A percentile compares a stretch with the other conserved stretches of the same genome.
Evolutionary conservation across 2,888 invertebrate genomes (phyloP).

Genomic region (Alitta virens): DNA sequence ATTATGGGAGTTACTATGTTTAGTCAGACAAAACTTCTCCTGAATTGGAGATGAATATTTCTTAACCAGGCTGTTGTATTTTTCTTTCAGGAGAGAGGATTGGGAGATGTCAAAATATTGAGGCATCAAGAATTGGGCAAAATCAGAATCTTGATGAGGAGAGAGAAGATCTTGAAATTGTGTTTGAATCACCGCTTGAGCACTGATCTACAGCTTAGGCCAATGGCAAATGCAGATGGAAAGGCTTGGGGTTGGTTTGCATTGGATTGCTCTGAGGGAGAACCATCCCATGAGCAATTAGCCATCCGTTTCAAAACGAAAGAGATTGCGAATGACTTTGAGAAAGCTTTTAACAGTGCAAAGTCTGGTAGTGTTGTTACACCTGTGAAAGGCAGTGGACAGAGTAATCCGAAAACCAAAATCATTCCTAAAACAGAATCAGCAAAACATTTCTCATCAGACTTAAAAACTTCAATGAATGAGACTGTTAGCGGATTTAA

Average conservation of each 20-base stretch:
- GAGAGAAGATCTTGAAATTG: constrained; percentile 85
- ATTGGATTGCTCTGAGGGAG: constrained; percentile 79
- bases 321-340: constrained; percentile 73
- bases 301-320: constrained; percentile 77
- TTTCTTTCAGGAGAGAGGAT: constrained; percentile 86
- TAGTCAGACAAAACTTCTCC: no score
- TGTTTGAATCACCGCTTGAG: constrained; percentile 87
- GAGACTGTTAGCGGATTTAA: background rate
- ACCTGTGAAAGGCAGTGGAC: no score
- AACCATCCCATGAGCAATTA: constrained; percentile 69
- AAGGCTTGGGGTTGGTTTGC: constrained; percentile 63
- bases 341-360: constrained; percentile 70
- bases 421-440: no score
- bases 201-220: constrained; percentile 72
- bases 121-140: constrained; percentile 53
- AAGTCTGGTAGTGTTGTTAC: no score
- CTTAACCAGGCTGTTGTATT: no score
- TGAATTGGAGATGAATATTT: no score
- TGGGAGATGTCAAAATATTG: constrained; percentile 81
- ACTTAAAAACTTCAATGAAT: no score
- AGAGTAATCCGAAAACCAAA: no score
- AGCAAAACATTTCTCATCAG: no score
- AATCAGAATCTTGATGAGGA: constrained; percentile 81
- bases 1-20: no score
- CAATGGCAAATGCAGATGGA: constrained; percentile 61